Evolutionary conservation across 92 coral and sea anemone genomes (phyloP), one percentile per base, ranked within the genome.

Genomic region (Paramuricea clavata): DNA sequence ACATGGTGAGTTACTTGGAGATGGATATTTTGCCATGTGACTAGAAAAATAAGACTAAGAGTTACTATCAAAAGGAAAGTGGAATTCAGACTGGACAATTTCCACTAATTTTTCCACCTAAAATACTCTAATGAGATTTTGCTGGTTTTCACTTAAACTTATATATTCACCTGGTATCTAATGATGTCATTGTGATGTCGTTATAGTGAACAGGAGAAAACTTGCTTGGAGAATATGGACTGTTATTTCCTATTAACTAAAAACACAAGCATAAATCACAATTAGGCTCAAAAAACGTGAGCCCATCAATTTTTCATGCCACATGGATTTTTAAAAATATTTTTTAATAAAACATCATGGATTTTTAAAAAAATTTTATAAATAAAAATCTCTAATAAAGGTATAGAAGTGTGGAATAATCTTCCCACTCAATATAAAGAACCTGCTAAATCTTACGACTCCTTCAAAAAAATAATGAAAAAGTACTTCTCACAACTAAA

Each of bases 1-100:
- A 95, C 98, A 94, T 13, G 98, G 95, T 12, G 98, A 95, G 23
- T 90, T 91, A 61, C 94, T 93, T 52, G 98, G 98, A 47, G 98
- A 92, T 16, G 98, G 93, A 35, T 92, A 93, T 33, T 97, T 86
- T 0, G 98, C 89, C 43, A 95, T 89, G 32, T 69, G 69, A 82
- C 90, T 93, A 70, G 35, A 81, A 81, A 52, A 27, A 34, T 33
- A 28, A 27, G 27, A 13, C 33, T 19, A 54, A 70, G 13, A 16
- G 22, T 17, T 23, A 64, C 16, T 64, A n/a, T 25, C 16, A 82
- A 79, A 49, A 22, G 33, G 15, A 74, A 17, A 76, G 10, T 49
- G 19, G 6, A 28, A 30, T 9, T 28, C n/a, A n/a, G 21, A 39
- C 44, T 4, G 44, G 5, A 39, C 44, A 39, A 39, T 39, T 4